phyloP scores from a whole-genome alignment of 92 coral and sea anemone species.

The Ricordea florida region DNA sequence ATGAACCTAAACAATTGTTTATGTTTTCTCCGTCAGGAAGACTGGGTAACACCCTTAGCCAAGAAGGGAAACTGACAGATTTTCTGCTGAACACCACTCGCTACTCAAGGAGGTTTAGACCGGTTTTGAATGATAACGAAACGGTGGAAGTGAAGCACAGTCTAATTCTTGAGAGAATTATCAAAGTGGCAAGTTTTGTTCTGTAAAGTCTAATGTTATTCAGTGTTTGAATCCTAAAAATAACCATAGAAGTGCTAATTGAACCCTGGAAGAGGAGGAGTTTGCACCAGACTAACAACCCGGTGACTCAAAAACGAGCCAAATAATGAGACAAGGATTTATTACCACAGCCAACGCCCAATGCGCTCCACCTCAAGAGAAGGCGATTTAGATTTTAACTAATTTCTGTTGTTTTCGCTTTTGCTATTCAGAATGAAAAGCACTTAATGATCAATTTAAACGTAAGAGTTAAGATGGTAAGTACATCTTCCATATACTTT shows the following conservation, averaged over 20 bases:
- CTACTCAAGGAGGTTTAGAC: constrained; percentile 75
- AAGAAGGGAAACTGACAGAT: constrained; percentile 61
- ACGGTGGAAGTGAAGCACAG: constrained; percentile 69
- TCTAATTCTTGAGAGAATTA: constrained; percentile 61
- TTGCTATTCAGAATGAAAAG: constrained; percentile 67
- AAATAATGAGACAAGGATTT: not conserved
- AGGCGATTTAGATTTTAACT: not conserved
- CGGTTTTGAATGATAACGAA: constrained; percentile 50
- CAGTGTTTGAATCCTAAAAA: not conserved
- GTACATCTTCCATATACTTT: not conserved
- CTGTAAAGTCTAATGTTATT: not conserved
- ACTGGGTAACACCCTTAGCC: too few species aligned
- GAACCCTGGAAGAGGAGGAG: too few species aligned
- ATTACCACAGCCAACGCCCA: not conserved
- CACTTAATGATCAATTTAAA: constrained; percentile 56
- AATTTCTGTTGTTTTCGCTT: not conserved
- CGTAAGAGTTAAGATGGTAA: constrained; percentile 69
- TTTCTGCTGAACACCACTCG: constrained; percentile 61
- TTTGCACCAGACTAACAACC: too few species aligned
- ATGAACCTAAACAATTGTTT: too few species aligned
- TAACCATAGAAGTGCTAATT: too few species aligned
- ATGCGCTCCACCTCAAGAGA: too few species aligned
- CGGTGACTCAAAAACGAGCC: too few species aligned
- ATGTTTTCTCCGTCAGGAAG: too few species aligned
- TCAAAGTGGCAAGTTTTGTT: constrained; percentile 60